Base-by-base conservation (phyloP, 2,113 vertebrate genomes). In the Poecilia latipinna region DNA sequence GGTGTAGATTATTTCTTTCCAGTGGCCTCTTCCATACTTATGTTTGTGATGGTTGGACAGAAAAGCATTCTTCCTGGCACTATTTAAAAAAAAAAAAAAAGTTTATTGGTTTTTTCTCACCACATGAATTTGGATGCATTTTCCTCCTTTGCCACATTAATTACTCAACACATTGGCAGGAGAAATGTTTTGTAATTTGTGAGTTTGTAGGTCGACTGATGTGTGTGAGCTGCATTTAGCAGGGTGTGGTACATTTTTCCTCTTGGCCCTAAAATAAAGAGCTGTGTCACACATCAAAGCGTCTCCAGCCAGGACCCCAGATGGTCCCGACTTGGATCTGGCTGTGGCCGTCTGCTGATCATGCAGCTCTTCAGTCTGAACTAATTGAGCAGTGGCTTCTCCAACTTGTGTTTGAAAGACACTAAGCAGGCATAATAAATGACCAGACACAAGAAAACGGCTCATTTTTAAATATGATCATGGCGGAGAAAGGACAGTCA, bases 241-340 rank as follows among this genome's bases (percentile, higher is more conserved):
- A 57, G 80, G 79, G 74, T 51, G 51, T 61, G 64, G 24, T 26
- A 78, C 11, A 17, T 66, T 37, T 68, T 74, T 57, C 65, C 67
- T 83, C 65, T 57, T 78, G 72, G 72, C 78, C 65, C 72, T 31
- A 2, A 76, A 68, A 83, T 69, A 35, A 74, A 83, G 68, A 80
- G 72, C 61, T 24, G 70, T 71, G 83, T 44, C 48, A 60, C 67
- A 89, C 82, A 79, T 86, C 79, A 86, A 85, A 87, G 86, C 65
- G 29, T 63, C 28, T 70, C 74, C 75, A 80, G 77, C 62, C 42
- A 35, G 11, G 57, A 81, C n/a, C 69, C 42, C 80, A 83, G 78
- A 77, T 80, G 83, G 80, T 51, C 69, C 57, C 75, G 57, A 66
- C 78, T 76, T 31, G 78, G 70, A 60, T 70, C 67, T 75, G 70